phyloP scores from a whole-genome alignment of 2,888 invertebrate species.

The Eupithecia dodoneata region DNA sequence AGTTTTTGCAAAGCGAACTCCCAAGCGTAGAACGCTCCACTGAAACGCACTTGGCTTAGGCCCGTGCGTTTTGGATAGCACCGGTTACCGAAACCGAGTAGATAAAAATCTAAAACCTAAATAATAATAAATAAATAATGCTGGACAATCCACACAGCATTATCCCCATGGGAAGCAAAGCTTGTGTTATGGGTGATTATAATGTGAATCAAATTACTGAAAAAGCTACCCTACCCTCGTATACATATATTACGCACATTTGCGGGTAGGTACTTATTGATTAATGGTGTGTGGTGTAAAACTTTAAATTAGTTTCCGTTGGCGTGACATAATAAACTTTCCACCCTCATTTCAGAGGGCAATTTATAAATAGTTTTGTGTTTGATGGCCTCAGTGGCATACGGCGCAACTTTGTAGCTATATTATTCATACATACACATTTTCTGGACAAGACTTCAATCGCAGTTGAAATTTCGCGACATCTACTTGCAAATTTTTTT shows the following conservation, averaged over 20 bases:
- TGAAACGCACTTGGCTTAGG: too few species aligned
- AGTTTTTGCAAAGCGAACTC: too few species aligned
- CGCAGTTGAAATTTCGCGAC: not conserved
- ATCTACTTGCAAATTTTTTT: not conserved
- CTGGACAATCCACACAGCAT: too few species aligned
- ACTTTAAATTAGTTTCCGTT: constrained; percentile 56
- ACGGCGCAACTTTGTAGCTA: not conserved
- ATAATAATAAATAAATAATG: too few species aligned
- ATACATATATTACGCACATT: constrained; percentile 4
- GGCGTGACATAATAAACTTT: constrained; percentile 34
- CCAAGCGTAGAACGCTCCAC: too few species aligned
- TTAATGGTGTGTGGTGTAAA: constrained; percentile 45
- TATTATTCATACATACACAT: not conserved
- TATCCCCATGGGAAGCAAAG: too few species aligned
- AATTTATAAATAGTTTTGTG: constrained; percentile 35
- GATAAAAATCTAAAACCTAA: too few species aligned
- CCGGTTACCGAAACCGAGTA: too few species aligned
- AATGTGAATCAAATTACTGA: not conserved
- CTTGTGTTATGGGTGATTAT: too few species aligned
- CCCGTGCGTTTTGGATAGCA: too few species aligned
- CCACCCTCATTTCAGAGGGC: constrained; percentile 38
- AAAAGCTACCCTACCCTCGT: not conserved
- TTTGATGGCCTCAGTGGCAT: constrained; percentile 7
- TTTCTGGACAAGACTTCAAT: not conserved
- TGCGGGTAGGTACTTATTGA: constrained; percentile 34